phyloP scores from a whole-genome alignment of 2,113 vertebrate genomes.

The Catharus minimus region DNA sequence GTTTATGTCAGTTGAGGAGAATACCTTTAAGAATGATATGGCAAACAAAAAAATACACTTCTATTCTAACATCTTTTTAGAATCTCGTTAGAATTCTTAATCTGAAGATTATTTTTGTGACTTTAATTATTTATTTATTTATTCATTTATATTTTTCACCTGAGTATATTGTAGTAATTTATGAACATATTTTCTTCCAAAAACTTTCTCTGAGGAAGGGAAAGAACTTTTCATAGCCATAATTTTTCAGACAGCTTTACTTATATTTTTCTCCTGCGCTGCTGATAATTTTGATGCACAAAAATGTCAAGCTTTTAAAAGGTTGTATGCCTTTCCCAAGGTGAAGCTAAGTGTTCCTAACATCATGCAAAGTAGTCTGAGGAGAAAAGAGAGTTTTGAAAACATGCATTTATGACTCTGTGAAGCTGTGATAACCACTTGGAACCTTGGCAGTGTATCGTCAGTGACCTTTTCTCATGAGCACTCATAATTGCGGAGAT shows the following conservation, averaged over 20 bases:
- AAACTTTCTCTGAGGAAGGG: not conserved
- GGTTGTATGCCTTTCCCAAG: not conserved
- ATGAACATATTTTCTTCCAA: not conserved
- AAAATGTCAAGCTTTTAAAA: constrained; percentile 39
- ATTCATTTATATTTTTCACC: not conserved
- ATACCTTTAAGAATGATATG: not conserved
- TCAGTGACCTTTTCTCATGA: constrained; percentile 32
- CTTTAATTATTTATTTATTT: not conserved
- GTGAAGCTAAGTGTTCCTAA: constrained; percentile 30
- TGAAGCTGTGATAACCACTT: constrained; percentile 9
- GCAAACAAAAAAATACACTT: not conserved
- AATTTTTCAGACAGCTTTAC: not conserved
- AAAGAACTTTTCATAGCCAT: not conserved
- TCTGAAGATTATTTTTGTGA: not conserved
- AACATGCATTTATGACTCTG: constrained; percentile 28
- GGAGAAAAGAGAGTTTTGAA: constrained; percentile 31
- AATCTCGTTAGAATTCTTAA: not conserved
- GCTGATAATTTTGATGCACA: not conserved
- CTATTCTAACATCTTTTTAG: not conserved
- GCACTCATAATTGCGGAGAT: constrained; percentile 7
- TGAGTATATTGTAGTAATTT: not conserved
- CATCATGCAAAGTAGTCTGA: constrained; percentile 22
- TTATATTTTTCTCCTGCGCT: not conserved
- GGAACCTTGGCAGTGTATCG: not conserved
- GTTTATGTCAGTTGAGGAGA: not conserved